Evolutionary conservation across 2,113 vertebrate species (phyloP).

Genomic region (Tenebrosternarchus preto): DNA sequence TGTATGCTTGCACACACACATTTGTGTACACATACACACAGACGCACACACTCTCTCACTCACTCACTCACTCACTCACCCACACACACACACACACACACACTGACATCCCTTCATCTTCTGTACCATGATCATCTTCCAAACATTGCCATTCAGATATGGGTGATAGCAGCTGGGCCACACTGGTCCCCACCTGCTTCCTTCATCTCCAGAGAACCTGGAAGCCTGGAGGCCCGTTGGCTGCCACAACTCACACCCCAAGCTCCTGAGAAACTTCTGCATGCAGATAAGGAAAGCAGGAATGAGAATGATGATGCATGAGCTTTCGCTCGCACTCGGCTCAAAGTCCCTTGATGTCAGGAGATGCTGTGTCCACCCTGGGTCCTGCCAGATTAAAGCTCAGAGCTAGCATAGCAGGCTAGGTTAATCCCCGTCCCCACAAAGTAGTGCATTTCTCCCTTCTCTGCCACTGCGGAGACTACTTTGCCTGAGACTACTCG

Average conservation of each 20-base stretch:
- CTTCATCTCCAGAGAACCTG: slow-evolving; percentile 36
- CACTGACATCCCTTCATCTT: slow-evolving; percentile 18
- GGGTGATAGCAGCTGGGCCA: slow-evolving; percentile 11
- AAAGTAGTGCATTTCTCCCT: slow-evolving; percentile 13
- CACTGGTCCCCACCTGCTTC: slow-evolving; percentile 30
- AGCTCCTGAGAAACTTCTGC: slow-evolving; percentile 48
- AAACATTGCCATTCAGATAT: slow-evolving; percentile 42
- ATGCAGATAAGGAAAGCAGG: slow-evolving; percentile 58
- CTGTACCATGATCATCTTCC: slow-evolving; percentile 31
- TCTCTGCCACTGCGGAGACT: neutral
- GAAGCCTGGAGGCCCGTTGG: slow-evolving; percentile 43
- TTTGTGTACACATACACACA: neutral
- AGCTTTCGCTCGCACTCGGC: slow-evolving; percentile 14
- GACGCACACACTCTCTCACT: neutral
- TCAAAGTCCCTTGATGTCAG: slow-evolving; percentile 33
- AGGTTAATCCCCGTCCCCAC: slow-evolving; percentile 46
- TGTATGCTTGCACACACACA: neutral
- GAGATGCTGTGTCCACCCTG: slow-evolving; percentile 51
- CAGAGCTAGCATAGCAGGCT: slow-evolving; percentile 35
- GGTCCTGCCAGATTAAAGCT: slow-evolving; percentile 47
- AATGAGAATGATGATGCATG: slow-evolving; percentile 48
- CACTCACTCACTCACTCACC: neutral
- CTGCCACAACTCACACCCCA: slow-evolving; percentile 45
- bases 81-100: slow-evolving; percentile 5
- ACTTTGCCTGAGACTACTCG: slow-evolving; percentile 34